Evolutionary conservation across 2,888 invertebrate genomes (phyloP).

Genomic region (Rapana venosa): DNA sequence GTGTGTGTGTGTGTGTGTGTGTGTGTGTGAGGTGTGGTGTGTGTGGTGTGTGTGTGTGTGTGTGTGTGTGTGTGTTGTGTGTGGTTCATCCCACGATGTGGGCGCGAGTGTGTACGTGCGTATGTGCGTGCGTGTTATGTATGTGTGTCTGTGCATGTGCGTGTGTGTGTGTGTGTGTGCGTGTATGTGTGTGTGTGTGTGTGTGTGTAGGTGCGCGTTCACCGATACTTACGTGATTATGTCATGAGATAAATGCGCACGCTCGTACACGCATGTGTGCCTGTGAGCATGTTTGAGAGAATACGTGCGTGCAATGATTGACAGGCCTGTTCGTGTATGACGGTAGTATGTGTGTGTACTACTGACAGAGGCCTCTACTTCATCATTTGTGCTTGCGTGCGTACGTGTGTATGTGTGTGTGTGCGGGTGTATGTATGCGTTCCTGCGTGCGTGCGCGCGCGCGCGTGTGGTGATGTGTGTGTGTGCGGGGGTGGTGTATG

Average conservation of each 20-base stretch:
- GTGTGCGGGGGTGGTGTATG: too few relatives aligned
- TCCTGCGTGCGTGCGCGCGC: not conserved
- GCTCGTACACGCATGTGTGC: too few relatives aligned
- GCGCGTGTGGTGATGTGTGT: not conserved
- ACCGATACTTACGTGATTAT: too few relatives aligned
- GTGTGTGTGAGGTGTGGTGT: not conserved
- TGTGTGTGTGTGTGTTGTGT: not conserved
- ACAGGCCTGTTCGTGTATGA: too few relatives aligned
- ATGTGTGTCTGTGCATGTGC: not conserved
- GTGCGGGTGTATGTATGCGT: slow-evolving; percentile 21
- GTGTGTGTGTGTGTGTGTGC: slow-evolving; percentile 14
- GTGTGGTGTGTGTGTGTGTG: slow-evolving; percentile 1
- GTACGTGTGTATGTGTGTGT: slow-evolving; percentile 21
- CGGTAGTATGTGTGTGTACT: too few relatives aligned
- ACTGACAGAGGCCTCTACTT: too few relatives aligned
- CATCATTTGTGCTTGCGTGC: too few relatives aligned
- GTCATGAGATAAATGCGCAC: too few relatives aligned
- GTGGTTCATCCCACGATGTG: too few relatives aligned
- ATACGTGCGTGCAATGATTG: too few relatives aligned
- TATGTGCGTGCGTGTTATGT: slow-evolving; percentile 31
- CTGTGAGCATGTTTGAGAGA: too few relatives aligned
- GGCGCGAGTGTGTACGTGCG: slow-evolving; percentile 5
- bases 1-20: slow-evolving; percentile 20
- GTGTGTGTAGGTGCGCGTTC: too few relatives aligned
- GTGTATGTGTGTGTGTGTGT: slow-evolving; percentile 30